Percentiles rank a stretch among this genome's conserved stretches.
These are phyloP conservation scores for Cephalotes varians DNA, from an alignment of 2,888 invertebrate species.

Conservation along the genomic window DNA sequence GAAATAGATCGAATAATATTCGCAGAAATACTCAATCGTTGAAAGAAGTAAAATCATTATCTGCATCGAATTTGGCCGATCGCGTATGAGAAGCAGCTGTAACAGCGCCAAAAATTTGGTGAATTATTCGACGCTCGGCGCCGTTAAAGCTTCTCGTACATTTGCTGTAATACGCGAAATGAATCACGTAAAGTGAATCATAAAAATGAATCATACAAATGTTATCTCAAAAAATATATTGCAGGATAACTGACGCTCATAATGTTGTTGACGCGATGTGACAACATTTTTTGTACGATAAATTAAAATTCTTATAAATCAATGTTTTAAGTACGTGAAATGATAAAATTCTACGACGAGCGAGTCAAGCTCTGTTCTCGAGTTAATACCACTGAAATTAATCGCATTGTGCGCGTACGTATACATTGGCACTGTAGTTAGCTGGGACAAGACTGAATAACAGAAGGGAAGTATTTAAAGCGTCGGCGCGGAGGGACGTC, in stretches of 20 bases:
- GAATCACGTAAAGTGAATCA: conserved; percentile 21
- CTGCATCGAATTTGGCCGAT: conserved; percentile 46
- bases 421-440: neutral
- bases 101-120: conserved; percentile 36
- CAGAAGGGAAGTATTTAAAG: neutral
- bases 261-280: too few relatives aligned
- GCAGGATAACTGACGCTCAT: neutral
- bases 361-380: neutral
- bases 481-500: neutral
- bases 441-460: neutral
- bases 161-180: conserved; percentile 22
- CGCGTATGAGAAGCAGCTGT: conserved; percentile 16
- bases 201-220: conserved; percentile 34
- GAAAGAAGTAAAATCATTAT: conserved; percentile 23
- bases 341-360: neutral
- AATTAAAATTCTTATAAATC: neutral
- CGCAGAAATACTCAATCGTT: neutral
- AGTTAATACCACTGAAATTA: neutral
- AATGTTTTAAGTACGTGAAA: neutral
- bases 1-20: conserved; percentile 11
- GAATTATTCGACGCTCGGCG: conserved; percentile 41
- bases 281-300: neutral
- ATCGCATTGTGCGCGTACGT: neutral
- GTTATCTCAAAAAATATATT: conserved; percentile 20
- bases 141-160: conserved; percentile 35